Evolutionary conservation across 2,113 vertebrate species (phyloP), one percentile per base, ranked within the genome.

Genomic region (Siniperca chuatsi): DNA sequence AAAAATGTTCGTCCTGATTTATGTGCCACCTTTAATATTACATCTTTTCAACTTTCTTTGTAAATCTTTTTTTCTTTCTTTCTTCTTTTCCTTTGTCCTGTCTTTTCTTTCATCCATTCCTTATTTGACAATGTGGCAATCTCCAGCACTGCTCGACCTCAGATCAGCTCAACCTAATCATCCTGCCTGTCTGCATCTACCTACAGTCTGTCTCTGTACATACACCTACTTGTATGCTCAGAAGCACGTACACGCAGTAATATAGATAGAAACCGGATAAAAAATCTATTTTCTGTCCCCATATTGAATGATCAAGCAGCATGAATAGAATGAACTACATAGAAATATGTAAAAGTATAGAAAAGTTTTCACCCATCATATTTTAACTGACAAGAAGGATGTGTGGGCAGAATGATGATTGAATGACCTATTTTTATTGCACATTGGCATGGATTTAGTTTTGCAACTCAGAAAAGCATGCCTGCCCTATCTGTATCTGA

Each of bases 161-260:
- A 61, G 71, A 82, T 82, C 57, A 69, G 25, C 60, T 82, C 50
- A 75, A 71, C 48, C 40, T 83, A 68, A 69, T 87, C 62, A 85
- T 62, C 58, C 68, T 76, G 72, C 21, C 82, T 84, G 77, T 88
- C 85, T 82, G 68, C 78, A 67, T 61, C 54, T 65, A 66, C 78
- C 78, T 71, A 78, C 87, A 78, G 29, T 52, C 52, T 58, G n/a
- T 40, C 80, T 87, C 67, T 80, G 46, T 20, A 55, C 57, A 80
- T 61, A 66, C 78, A 65, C 76, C 67, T 61, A 80, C 75, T 23
- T 68, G 13, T 78, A 60, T 60, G 23, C 64, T 80, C 18, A 37
- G 37, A 44, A 74, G 58, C 81, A 77, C 65, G 76, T 79, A 75
- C 77, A 83, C 69, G 78, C 13, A 44, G 15, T 13, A 16, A 74